A percentile compares a stretch with the other conserved stretches of the same genome.
These are phyloP conservation scores for Zosterops pallidus DNA, from an alignment of 2,113 vertebrate genomes.

Conservation along the genomic window DNA sequence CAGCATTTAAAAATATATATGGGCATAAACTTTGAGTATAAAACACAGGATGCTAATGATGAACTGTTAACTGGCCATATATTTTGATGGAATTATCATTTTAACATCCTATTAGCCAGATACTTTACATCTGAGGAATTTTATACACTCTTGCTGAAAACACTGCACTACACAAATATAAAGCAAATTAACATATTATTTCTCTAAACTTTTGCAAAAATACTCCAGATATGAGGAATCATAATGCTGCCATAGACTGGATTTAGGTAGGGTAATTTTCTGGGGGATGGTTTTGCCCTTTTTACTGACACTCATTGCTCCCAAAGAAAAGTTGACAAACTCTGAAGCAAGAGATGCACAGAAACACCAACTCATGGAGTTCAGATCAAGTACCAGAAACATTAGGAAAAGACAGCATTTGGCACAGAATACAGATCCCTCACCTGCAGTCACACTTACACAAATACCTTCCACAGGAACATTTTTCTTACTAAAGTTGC, in stretches of 20 bases:
- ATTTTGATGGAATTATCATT: background rate
- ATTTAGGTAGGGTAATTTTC: background rate
- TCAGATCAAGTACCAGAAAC: background rate
- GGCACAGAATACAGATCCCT: background rate
- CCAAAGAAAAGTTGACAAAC: background rate
- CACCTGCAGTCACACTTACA: background rate
- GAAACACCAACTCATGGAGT: background rate
- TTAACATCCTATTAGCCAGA: background rate
- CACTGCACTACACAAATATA: background rate
- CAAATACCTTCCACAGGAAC: background rate
- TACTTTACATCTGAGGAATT: background rate
- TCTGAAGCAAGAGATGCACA: background rate
- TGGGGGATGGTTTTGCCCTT: background rate
- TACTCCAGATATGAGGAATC: background rate
- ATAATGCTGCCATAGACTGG: background rate
- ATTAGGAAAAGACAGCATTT: background rate
- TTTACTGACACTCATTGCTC: background rate
- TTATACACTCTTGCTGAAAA: background rate
- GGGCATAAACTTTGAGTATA: background rate
- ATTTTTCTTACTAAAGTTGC: constrained; percentile 11
- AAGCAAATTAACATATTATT: background rate
- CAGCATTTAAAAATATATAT: background rate
- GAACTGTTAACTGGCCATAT: background rate
- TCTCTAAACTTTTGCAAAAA: background rate
- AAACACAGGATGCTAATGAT: background rate